phyloP scores from a whole-genome alignment of 2,888 invertebrate species.

The Poecilobothrus nobilitatus region DNA sequence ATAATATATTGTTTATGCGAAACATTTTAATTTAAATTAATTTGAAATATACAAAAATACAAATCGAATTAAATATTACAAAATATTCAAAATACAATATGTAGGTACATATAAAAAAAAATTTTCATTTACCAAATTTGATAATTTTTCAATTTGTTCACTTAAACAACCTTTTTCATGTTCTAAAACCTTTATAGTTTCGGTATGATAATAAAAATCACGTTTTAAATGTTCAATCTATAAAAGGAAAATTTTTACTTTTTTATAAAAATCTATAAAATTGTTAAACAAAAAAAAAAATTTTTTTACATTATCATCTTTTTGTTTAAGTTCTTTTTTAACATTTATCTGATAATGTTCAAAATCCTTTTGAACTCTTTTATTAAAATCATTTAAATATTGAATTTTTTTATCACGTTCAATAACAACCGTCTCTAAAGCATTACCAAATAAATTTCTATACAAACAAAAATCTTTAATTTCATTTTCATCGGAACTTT shows the following conservation, averaged over 20 bases:
- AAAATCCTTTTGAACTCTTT: neutral
- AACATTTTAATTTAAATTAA: no score
- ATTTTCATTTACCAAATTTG: neutral
- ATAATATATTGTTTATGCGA: no score
- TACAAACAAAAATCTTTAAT: neutral
- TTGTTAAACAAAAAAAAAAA: no score
- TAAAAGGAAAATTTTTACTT: neutral
- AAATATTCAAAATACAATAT: no score
- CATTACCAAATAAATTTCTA: constrained; percentile 15
- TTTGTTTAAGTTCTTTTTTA: constrained; percentile 7
- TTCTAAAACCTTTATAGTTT: neutral
- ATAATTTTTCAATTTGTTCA: neutral
- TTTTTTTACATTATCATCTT: constrained; percentile 12
- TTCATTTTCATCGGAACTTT: neutral
- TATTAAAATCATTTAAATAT: neutral
- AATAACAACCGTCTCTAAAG: constrained; percentile 13
- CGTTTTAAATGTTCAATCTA: neutral
- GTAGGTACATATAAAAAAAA: neutral
- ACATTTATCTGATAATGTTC: neutral
- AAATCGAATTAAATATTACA: no score
- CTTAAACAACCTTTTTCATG: neutral
- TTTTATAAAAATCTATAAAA: neutral
- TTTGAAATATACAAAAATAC: no score
- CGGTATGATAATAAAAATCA: neutral
- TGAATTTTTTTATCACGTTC: constrained; percentile 14